Evolutionary conservation across 2,797 vertebrate species (phyloP), one percentile per base, ranked within the genome.

Genomic region (Rhinoraja longicauda): DNA sequence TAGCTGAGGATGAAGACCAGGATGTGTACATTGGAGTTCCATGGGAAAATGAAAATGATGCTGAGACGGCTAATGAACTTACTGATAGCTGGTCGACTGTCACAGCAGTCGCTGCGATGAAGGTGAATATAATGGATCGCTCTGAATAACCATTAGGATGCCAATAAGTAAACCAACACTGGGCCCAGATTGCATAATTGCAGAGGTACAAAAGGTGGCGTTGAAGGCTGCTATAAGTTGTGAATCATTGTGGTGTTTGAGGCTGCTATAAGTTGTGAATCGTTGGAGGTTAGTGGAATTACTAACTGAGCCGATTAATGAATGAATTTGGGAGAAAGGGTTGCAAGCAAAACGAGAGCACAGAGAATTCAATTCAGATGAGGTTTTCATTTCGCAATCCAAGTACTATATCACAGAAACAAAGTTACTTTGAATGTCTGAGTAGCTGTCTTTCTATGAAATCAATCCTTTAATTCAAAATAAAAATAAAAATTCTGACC

Each of bases 1-100:
- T 95, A 0, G 95, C 96, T 88, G 96, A 96, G 59, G 96, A 95
- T 92, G 96, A 95, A 84, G 97, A 96, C 1, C 96, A 96, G 67
- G 96, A 95, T 36, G 97, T 95, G 88, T 95, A 96, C 94, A 93
- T 95, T 0, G 96, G 95, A 93, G 94, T 94, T 0, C 94, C 94
- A 1, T 95, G 95, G 77, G 95, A 95, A 93, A n/a, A 92, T 62
- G 96, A 96, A 78, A 95, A 94, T 92, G 29, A n/a, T 59, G 94
- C 9, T 73, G 70, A 92, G 70, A 92, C 45, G 92, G 26, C 90
- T 70, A 92, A 75, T 75, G 94, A 93, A 92, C 94, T 91, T 93
- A 93, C 94, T 92, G 45, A 81, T 73, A 57, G 53, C 29, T 36
- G 72, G 39, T 91, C 90, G 73, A 36, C 26, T 7, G 21, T 75